Percentiles rank a stretch among this genome's conserved stretches.
Conservation (phyloP, 2,888 invertebrate genomes). For the Agrotis clavis region DNA sequence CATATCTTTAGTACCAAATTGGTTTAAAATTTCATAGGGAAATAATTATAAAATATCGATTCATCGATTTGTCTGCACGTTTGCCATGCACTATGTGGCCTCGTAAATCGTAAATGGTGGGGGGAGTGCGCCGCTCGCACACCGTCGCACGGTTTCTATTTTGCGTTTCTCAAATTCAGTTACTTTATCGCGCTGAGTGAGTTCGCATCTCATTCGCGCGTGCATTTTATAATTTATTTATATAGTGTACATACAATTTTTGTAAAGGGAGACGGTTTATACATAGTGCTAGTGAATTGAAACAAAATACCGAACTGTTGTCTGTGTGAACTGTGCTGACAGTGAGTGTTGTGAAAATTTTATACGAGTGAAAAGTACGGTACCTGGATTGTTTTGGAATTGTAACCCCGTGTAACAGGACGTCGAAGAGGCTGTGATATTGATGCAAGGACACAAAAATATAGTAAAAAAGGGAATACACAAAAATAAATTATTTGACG, state of each 20-base stretch:
- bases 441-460: slow-evolving; percentile 64
- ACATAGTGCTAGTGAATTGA: slow-evolving; percentile 78
- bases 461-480: slow-evolving; percentile 71
- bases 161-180: slow-evolving; percentile 90
- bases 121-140: slow-evolving; percentile 83
- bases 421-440: slow-evolving; percentile 80
- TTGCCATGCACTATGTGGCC: slow-evolving; percentile 86
- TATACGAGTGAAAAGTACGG: slow-evolving; percentile 70
- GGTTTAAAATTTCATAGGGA: slow-evolving; percentile 17
- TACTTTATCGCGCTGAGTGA: slow-evolving; percentile 85
- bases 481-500: slow-evolving; percentile 80
- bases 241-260: slow-evolving; percentile 81
- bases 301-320: slow-evolving; percentile 75
- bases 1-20: slow-evolving; percentile 1
- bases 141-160: slow-evolving; percentile 89
- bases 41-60: slow-evolving; percentile 63
- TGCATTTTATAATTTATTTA: slow-evolving; percentile 84
- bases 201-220: slow-evolving; percentile 80
- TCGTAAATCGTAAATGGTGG: slow-evolving; percentile 87
- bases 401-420: slow-evolving; percentile 69
- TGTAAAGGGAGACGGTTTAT: slow-evolving; percentile 73
- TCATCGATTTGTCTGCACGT: slow-evolving; percentile 78
- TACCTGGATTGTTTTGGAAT: slow-evolving; percentile 80
- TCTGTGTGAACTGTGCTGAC: slow-evolving; percentile 77
- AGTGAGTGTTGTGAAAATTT: slow-evolving; percentile 83